Percentiles rank a stretch among this genome's conserved stretches.
Conservation (phyloP, 2,113 vertebrate species). For the Megaptera novaeangliae region DNA sequence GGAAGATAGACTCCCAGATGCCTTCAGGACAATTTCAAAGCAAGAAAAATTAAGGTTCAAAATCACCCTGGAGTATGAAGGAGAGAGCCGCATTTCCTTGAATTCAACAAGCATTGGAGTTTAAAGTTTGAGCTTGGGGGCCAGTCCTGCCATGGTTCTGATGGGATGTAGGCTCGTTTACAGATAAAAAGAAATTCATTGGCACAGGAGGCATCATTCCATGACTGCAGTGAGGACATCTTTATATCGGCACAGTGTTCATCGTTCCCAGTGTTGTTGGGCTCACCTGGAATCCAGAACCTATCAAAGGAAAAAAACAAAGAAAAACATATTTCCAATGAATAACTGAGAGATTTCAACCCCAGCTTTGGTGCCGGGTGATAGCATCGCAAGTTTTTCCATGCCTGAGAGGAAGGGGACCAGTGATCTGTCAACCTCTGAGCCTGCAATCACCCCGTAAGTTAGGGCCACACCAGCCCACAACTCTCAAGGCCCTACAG, state of each 20-base stretch:
- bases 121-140: neutral
- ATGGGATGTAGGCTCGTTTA: neutral
- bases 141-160: neutral
- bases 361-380: neutral
- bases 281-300: constrained; percentile 68
- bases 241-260: constrained; percentile 51
- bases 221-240: neutral
- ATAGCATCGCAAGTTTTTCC: neutral
- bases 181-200: neutral
- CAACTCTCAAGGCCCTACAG: neutral
- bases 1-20: neutral
- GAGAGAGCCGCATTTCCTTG: neutral
- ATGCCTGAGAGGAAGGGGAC: neutral
- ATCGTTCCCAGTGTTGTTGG: neutral
- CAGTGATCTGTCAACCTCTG: neutral
- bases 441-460: neutral
- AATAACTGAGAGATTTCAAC: neutral
- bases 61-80: neutral
- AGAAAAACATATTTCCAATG: neutral
- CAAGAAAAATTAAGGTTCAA: neutral
- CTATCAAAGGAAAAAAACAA: neutral
- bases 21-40: neutral
- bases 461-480: neutral
- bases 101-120: neutral
- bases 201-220: constrained; percentile 62